Evolutionary conservation across 2,888 invertebrate species (phyloP).

Genomic region (Venusia cambrica): DNA sequence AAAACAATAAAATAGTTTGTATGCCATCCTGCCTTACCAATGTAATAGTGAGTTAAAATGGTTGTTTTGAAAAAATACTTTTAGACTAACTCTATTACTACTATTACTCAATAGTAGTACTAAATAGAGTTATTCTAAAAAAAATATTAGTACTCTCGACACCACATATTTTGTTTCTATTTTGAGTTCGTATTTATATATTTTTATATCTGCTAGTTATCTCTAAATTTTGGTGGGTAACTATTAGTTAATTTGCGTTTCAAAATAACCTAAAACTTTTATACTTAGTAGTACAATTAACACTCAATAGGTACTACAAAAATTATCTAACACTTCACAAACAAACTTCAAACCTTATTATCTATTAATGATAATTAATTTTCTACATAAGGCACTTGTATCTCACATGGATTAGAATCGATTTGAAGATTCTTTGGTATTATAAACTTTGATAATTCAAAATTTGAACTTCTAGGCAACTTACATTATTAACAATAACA

Average conservation of each 20-base stretch:
- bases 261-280: constrained; percentile 39
- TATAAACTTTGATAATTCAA: constrained; percentile 58
- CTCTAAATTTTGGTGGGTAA: constrained; percentile 48
- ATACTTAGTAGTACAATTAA: constrained; percentile 39
- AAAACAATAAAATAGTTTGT: too few species aligned
- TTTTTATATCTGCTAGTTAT: constrained; percentile 7
- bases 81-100: too few species aligned
- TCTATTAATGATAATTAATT: constrained; percentile 38
- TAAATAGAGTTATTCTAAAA: too few species aligned
- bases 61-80: too few species aligned
- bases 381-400: constrained; percentile 53
- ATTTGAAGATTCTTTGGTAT: constrained; percentile 75
- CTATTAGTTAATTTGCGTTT: constrained; percentile 39
- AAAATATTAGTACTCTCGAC: too few species aligned
- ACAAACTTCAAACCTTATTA: too few species aligned
- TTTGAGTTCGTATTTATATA: too few species aligned
- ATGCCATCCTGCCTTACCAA: too few species aligned
- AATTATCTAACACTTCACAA: constrained; percentile 30
- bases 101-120: too few species aligned
- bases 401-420: constrained; percentile 60
- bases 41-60: too few species aligned
- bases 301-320: constrained; percentile 38
- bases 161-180: too few species aligned
- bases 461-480: constrained; percentile 76
- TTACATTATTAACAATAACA: constrained; percentile 67